These are phyloP conservation scores for Andinoacara biseriatus DNA, from an alignment of 2,113 vertebrate species.

Conservation along the genomic window DNA sequence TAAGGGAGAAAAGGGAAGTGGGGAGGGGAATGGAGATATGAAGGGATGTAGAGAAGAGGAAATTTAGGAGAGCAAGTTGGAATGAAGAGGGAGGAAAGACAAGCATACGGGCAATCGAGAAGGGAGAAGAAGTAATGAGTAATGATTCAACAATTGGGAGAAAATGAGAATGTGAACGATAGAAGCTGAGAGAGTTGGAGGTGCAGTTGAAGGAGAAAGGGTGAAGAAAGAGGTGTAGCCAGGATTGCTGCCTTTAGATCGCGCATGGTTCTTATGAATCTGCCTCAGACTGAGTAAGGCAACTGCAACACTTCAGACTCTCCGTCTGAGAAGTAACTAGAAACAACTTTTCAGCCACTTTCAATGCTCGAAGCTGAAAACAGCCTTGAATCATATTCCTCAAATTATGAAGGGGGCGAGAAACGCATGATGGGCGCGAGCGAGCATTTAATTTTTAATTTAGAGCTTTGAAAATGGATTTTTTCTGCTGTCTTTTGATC, in stretches of 20 bases:
- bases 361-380: background rate
- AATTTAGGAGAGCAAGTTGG: background rate
- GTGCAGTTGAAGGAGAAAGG: background rate
- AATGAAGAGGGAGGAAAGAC: background rate
- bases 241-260: slow-evolving; percentile 38
- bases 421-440: slow-evolving; percentile 1
- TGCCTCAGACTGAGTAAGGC: slow-evolving; percentile 20
- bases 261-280: slow-evolving; percentile 27
- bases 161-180: background rate
- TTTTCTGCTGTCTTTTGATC: slow-evolving; percentile 29
- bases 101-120: background rate
- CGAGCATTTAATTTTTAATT: slow-evolving; percentile 47
- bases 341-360: slow-evolving; percentile 13
- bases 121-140: slow-evolving; percentile 5
- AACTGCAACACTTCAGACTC: slow-evolving; percentile 29
- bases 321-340: slow-evolving; percentile 11
- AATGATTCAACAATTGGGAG: background rate
- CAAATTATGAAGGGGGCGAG: slow-evolving; percentile 28
- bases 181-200: slow-evolving; percentile 4
- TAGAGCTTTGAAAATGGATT: slow-evolving; percentile 41
- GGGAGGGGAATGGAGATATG: background rate
- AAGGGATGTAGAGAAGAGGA: background rate
- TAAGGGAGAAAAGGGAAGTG: background rate
- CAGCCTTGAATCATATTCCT: slow-evolving; percentile 33
- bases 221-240: background rate